Evolutionary conservation across 2,888 invertebrate species (phyloP).

Genomic region (Saturnia pavonia): DNA sequence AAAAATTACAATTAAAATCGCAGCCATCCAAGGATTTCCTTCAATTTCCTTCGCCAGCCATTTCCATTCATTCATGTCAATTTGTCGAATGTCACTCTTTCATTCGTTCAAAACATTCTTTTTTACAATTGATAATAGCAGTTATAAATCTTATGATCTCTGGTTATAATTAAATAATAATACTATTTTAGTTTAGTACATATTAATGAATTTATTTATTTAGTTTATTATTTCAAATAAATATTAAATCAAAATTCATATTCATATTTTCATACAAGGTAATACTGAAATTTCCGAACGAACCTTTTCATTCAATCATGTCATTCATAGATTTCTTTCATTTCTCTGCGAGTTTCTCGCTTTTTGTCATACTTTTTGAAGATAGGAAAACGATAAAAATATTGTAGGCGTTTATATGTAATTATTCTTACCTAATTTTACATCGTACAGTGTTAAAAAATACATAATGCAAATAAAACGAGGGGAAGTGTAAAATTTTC

Average conservation of each 20-base stretch:
- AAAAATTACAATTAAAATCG: constrained; percentile 68
- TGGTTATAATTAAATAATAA: neutral
- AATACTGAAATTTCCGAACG: neutral
- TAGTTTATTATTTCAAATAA: neutral
- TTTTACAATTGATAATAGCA: neutral
- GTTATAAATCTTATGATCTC: neutral
- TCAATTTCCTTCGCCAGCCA: constrained; percentile 51
- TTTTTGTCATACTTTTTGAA: constrained; percentile 38
- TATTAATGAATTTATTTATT: neutral
- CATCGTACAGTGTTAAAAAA: neutral
- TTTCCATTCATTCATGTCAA: constrained; percentile 51
- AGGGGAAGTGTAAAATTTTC: constrained; percentile 22
- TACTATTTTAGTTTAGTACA: neutral
- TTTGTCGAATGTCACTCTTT: constrained; percentile 34
- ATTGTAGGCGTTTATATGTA: constrained; percentile 22
- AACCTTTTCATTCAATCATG: constrained; percentile 5
- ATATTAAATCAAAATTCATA: neutral
- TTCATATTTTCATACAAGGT: too few species aligned
- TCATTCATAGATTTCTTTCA: constrained; percentile 30
- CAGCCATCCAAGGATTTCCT: constrained; percentile 74
- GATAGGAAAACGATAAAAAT: constrained; percentile 35
- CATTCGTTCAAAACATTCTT: constrained; percentile 31
- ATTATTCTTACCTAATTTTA: constrained; percentile 16
- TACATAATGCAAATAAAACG: neutral
- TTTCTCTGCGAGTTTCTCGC: constrained; percentile 34